Base-by-base conservation (phyloP, 1,140 invertebrate species). In the Drosophila chauvacae region DNA sequence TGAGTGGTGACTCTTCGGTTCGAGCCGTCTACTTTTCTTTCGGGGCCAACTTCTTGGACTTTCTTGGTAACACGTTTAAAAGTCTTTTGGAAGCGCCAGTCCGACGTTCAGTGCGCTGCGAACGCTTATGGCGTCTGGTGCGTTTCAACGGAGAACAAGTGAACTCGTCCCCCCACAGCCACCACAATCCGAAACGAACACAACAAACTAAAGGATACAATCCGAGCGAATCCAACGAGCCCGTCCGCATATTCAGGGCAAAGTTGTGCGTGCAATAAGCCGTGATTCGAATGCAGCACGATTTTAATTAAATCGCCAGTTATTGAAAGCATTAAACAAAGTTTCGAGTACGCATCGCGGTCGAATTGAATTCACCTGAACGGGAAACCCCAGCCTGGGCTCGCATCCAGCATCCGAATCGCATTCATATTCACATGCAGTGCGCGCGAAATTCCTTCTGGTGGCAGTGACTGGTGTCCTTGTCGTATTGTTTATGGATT, bases 51-150 rank as follows among this genome's bases (percentile, higher is more conserved):
- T 88, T 87, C 80, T 88, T 84, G 80, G 85, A 88, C 84, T 88
- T 88, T 88, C 84, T 88, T 87, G 84, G 68, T 80, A 88, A 81
- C 77, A 85, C 88, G 90, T 69, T 91, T 91, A 91, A 91, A 91
- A 90, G 81, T 90, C 84, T 90, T 91, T 91, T 90, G 86, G 77
- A 77, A 80, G 77, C 80, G 80, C 77, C 72, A 83, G 80, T 60
- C 47, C 77, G 65, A 66, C 77, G 77, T 57, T 91, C 90, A 91
- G 90, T 91, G 74, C 64, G 80, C 80, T 80, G 79, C 78, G 75
- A 86, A 76, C 85, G 80, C 90, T 91, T 71, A 74, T 71, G 77
- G 79, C 90, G 90, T 78, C 85, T 90, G 85, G 84, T 91, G 71
- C 81, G 90, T 86, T 85, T 59, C 69, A 76, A 81, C 90, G 84